Base-by-base conservation (phyloP, 2,888 invertebrate genomes). In the Drosophila stalkeri region DNA sequence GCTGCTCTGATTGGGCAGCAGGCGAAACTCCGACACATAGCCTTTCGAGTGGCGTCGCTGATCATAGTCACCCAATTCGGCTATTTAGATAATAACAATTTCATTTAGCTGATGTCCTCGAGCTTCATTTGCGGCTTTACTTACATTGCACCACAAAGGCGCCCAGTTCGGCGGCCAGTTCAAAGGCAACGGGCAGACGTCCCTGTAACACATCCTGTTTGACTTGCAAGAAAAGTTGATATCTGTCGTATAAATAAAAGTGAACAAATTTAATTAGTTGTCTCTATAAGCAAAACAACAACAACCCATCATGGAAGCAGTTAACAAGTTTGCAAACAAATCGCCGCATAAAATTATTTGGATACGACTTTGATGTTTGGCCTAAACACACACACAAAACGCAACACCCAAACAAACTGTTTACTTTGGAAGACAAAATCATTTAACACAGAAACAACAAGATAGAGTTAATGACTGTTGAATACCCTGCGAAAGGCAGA, bases 171-270 rank as follows among this genome's bases (percentile, higher is more conserved):
- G 98, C 96, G 33, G 98, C 97, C 83, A 98, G 94, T 90, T 99
- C 98, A 93, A 97, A 97, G 76, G 97, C 95, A 69, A 98, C 97
- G 9, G 98, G 98, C 86, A 99, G 94, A 81, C 99, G 95, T 74
- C 98, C 98, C 93, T 99, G 98, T 62, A 98, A 95, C 86, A 99
- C 97, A 93, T 99, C 99, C 94, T 98, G 97, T 94, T 99, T 98
- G 91, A 99, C 96, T 95, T 99, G 99, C 89, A 99, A 95, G 93
- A 98, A 99, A 93, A 99, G 96, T 94, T 99, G 98, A 94, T 99
- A 99, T 94, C 99, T 98, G 94, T 31, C n/a, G 56, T 7, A 33
- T 41, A 69, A 64, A 65, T 57, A 72, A 80, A 70, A 49, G 67
- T 54, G 63, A 46, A 78, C 68, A 76, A 81, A 87, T 82, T 85